Conservation (phyloP, 2,113 vertebrate genomes). For the Eidolon helvum region DNA sequence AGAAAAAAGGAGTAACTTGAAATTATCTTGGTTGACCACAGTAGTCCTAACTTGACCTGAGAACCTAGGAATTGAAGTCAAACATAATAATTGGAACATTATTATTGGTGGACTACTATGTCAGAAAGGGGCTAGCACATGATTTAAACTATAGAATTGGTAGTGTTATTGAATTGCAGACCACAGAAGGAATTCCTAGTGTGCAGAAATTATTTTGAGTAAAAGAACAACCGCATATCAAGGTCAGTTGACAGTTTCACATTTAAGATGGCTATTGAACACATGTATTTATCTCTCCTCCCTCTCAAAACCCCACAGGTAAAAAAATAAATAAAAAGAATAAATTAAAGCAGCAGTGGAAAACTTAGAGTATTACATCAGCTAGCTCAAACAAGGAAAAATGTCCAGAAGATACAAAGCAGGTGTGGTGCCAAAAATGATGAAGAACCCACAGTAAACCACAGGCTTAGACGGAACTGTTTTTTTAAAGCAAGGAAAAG, state of each 20-base stretch:
- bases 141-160: not conserved
- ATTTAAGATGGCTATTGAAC: not conserved
- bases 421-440: not conserved
- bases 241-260: not conserved
- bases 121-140: not conserved
- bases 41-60: not conserved
- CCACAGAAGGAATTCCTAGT: not conserved
- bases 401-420: not conserved
- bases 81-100: not conserved
- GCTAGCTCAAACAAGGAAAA: not conserved
- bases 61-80: not conserved
- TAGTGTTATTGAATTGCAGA: not conserved
- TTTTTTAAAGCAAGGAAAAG: not conserved
- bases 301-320: not conserved
- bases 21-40: not conserved
- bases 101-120: not conserved
- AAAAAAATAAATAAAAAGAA: not conserved
- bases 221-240: not conserved
- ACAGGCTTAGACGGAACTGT: not conserved
- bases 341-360: not conserved
- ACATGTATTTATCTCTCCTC: not conserved
- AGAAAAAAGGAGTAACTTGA: not conserved
- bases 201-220: constrained; percentile 40
- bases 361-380: not conserved
- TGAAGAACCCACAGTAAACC: not conserved